Evolutionary conservation across 1,140 invertebrate species (phyloP), one percentile per base, ranked within the genome.

Genomic region (Yoshiicerus persimilis): DNA sequence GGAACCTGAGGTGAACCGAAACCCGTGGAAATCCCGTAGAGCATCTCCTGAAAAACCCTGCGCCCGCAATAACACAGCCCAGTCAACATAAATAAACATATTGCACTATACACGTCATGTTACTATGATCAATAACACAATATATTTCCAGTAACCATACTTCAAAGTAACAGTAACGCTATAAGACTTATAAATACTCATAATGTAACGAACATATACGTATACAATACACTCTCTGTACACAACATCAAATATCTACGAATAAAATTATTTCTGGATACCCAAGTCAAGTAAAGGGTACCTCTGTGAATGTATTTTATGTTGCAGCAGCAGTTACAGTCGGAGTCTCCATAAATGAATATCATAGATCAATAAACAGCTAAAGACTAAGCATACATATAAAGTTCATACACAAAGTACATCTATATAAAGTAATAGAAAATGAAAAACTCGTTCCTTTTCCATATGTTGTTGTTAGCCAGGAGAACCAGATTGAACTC

Each of bases 1-100:
- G 97, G 97, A 87, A 97, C 96, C 94, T 97, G 97, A 1, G 96
- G 97, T 84, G 96, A 97, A n/a, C 97, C 97, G 92, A 98, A 98
- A 56, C 97, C 97, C 0, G 97, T 96, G 91, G 97, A 96, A 91
- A 98, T 98, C 88, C 97, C 97, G 92, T 98, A 98, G 25, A 98
- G 93, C 97, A 98, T 98, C 93, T 98, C 97, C 94, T 98, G 96
- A 92, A 97, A 97, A 20, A 96, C 95, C 90, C 95, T 94, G 90
- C 34, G 91, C 32, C 75, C 75, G 32, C 30, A 34, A 80, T 36
- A 80, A 90, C 47, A 66, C 66, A 87, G 32, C 32, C 8, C 16
- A 80, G 75, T 38, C 32, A 70, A 80, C 75, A 36, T 80, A 80
- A 80, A 38, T 80, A 87, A 87, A 88, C 27, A 39, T 89, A n/a